Percentiles rank a stretch among this genome's conserved stretches.
Evolutionary conservation across 1,140 invertebrate species (phyloP).

Genomic region (Adelges cooleyi): DNA sequence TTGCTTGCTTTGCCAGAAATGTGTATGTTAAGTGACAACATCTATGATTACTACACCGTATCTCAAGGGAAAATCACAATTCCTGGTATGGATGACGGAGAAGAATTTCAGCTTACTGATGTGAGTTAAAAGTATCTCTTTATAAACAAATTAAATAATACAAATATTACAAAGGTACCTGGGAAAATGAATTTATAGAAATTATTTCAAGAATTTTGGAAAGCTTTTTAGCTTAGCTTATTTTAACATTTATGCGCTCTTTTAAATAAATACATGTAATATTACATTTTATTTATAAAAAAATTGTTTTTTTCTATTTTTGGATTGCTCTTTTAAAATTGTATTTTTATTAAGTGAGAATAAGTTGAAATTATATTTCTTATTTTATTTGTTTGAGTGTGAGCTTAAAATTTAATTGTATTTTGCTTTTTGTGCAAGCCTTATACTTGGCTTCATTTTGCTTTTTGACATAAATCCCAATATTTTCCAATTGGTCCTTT

Average conservation of each 20-base stretch:
- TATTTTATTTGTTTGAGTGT: conserved; percentile 27
- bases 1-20: conserved; percentile 39
- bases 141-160: not conserved
- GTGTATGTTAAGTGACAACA: conserved; percentile 49
- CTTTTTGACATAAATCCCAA: conserved; percentile 16
- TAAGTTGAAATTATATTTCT: conserved; percentile 19
- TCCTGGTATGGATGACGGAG: conserved; percentile 60
- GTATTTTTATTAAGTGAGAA: conserved; percentile 20
- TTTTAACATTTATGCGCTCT: not conserved
- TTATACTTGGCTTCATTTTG: not conserved
- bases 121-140: conserved; percentile 45
- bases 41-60: conserved; percentile 59
- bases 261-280: not conserved
- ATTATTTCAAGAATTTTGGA: too few species aligned
- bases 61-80: conserved; percentile 65
- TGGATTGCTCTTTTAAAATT: not conserved
- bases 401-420: not conserved
- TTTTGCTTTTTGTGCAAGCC: conserved; percentile 17
- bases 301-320: not conserved
- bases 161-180: not conserved
- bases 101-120: conserved; percentile 61
- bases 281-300: not conserved
- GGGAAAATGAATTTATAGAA: too few species aligned
- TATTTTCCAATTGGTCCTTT: conserved; percentile 12
- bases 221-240: conserved; percentile 9